A percentile compares a stretch with the other conserved stretches of the same genome.
Conservation (phyloP, 2,113 vertebrate species). For the Ophiodon elongatus region DNA sequence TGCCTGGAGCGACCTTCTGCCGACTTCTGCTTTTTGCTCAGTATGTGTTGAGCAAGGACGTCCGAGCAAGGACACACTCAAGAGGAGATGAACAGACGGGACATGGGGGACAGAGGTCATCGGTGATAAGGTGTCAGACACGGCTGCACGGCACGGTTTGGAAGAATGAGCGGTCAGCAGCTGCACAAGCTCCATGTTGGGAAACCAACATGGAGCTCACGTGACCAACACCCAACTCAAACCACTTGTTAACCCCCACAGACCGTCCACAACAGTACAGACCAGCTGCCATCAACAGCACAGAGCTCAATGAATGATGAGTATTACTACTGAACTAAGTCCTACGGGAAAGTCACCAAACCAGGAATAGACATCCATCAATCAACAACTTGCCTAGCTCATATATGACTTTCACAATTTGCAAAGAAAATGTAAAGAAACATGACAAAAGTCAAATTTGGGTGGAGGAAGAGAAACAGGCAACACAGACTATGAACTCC, state of each 20-base stretch:
- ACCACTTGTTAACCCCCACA: slow-evolving; percentile 12
- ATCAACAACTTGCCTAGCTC: background rate
- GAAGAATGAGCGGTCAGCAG: slow-evolving; percentile 45
- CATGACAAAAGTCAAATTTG: background rate
- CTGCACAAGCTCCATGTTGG: slow-evolving; percentile 37
- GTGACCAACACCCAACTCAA: slow-evolving; percentile 22
- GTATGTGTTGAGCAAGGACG: slow-evolving; percentile 32
- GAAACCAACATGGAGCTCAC: slow-evolving; percentile 20
- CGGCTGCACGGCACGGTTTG: slow-evolving; percentile 36
- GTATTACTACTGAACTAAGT: background rate
- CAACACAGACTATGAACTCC: no score
- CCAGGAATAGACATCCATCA: background rate
- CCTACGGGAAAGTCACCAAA: background rate
- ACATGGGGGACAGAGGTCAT: slow-evolving; percentile 59
- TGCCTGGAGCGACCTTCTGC: background rate
- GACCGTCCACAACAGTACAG: background rate
- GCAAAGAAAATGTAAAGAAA: background rate
- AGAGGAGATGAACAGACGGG: slow-evolving; percentile 5
- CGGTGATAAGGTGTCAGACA: slow-evolving; percentile 44
- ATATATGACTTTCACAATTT: background rate
- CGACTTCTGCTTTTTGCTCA: slow-evolving; percentile 2
- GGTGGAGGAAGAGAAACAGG: background rate
- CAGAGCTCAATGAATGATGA: background rate
- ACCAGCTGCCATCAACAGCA: background rate
- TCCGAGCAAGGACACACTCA: slow-evolving; percentile 53